These are phyloP conservation scores for Drosophila mayri DNA, from an alignment of 1,140 invertebrate genomes.

Conservation along the genomic window DNA sequence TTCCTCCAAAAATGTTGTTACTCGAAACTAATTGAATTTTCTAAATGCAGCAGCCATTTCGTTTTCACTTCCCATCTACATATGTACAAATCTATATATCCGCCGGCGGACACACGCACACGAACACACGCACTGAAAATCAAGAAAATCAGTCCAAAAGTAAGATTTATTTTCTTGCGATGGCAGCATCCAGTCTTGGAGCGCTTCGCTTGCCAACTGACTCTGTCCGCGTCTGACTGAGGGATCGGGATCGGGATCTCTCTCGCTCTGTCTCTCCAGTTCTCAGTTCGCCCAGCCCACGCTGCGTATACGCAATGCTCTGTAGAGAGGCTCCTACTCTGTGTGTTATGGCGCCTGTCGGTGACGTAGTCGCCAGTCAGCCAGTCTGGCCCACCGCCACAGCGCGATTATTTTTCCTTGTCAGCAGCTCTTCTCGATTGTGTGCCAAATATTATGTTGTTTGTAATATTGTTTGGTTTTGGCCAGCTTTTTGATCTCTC, in stretches of 20 bases:
- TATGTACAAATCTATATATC: slow-evolving; percentile 40
- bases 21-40: slow-evolving; percentile 73
- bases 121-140: slow-evolving; percentile 36
- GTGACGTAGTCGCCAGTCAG: slow-evolving; percentile 71
- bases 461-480: slow-evolving; percentile 41
- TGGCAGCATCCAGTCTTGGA: slow-evolving; percentile 74
- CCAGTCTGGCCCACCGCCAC: slow-evolving; percentile 33
- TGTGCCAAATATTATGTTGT: slow-evolving; percentile 65
- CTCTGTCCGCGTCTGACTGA: slow-evolving; percentile 23
- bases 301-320: slow-evolving; percentile 18
- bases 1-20: slow-evolving; percentile 25
- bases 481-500: slow-evolving; percentile 18
- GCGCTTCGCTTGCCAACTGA: slow-evolving; percentile 72
- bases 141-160: slow-evolving; percentile 39
- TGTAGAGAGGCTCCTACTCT: slow-evolving; percentile 6
- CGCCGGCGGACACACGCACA: slow-evolving; percentile 10
- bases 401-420: slow-evolving; percentile 41
- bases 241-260: slow-evolving; percentile 6
- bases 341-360: slow-evolving; percentile 57
- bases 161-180: slow-evolving; percentile 43
- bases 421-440: slow-evolving; percentile 35
- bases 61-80: slow-evolving; percentile 51
- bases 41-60: slow-evolving; percentile 76
- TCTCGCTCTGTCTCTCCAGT: slow-evolving; percentile 19
- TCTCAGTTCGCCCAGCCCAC: background rate